Conservation (phyloP, 1,140 invertebrate species). For the Alviniconcha marisindica region DNA sequence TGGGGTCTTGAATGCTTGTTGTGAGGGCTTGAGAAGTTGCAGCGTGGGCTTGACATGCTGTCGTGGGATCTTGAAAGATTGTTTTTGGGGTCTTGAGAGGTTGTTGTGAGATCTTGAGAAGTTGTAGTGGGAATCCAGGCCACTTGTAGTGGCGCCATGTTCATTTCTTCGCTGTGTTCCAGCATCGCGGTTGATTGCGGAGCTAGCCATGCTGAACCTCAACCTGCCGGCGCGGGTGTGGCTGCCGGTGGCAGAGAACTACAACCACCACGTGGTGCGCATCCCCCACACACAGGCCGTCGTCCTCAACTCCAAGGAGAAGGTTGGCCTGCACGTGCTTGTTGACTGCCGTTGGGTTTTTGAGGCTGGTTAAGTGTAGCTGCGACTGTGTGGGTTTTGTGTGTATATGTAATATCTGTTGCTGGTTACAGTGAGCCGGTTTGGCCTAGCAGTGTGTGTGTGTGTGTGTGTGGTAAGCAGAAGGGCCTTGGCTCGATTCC, state of each 20-base stretch:
- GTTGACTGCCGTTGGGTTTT: neutral
- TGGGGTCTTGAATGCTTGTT: too few relatives aligned
- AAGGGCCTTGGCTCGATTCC: too few relatives aligned
- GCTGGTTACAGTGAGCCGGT: neutral
- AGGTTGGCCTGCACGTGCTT: constrained; percentile 75
- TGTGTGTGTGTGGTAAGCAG: neutral
- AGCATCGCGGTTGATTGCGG: constrained; percentile 87
- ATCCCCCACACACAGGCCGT: constrained; percentile 96
- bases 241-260: constrained; percentile 87
- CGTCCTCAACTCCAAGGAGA: constrained; percentile 99
- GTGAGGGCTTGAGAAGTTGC: too few relatives aligned
- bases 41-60: too few relatives aligned
- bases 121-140: too few relatives aligned
- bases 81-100: too few relatives aligned
- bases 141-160: too few relatives aligned
- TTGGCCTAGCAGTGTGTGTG: neutral
- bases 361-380: neutral
- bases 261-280: constrained; percentile 86
- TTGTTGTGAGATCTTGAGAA: too few relatives aligned
- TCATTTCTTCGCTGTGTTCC: constrained; percentile 76
- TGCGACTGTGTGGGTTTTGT: neutral
- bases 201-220: constrained; percentile 94
- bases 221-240: constrained; percentile 98
- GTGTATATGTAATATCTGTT: neutral
- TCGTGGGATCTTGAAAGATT: too few relatives aligned